phyloP scores from a whole-genome alignment of 2,888 invertebrate genomes.

The Sialis lutaria region DNA sequence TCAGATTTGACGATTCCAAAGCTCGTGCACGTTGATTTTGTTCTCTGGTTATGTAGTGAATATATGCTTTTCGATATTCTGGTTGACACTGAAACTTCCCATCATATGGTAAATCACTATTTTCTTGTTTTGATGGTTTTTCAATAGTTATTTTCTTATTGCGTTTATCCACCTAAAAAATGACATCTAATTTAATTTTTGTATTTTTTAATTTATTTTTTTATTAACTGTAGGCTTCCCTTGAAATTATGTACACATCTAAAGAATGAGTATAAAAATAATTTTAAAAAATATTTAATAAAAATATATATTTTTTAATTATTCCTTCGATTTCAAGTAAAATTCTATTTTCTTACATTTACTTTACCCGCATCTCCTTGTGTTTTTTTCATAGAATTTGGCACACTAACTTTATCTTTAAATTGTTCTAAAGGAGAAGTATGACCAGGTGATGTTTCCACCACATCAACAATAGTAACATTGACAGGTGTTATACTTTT shows the following conservation, averaged over 20 bases:
- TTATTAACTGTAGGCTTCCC: too few species aligned
- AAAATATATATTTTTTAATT: too few species aligned
- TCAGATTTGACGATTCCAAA: conserved; percentile 2
- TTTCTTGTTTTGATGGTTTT: conserved; percentile 15
- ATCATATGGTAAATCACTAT: conserved; percentile 18
- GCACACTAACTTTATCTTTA: conserved; percentile 12
- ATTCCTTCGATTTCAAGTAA: too few species aligned
- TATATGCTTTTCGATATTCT: conserved; percentile 29
- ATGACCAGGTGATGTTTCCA: neutral
- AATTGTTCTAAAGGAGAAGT: neutral
- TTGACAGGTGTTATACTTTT: neutral
- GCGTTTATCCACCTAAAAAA: conserved; percentile 12
- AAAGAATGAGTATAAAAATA: too few species aligned
- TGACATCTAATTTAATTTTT: too few species aligned
- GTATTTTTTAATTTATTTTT: too few species aligned
- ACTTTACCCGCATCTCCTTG: too few species aligned
- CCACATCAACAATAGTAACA: neutral
- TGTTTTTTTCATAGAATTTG: conserved; percentile 16
- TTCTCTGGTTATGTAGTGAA: conserved; percentile 25
- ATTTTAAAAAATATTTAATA: too few species aligned
- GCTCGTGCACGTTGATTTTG: conserved; percentile 9
- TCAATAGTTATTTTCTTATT: conserved; percentile 17
- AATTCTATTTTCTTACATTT: too few species aligned
- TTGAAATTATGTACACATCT: too few species aligned
- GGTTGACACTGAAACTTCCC: conserved; percentile 23